Evolutionary conservation across 2,888 invertebrate species (phyloP), one percentile per base, ranked within the genome.

Genomic region (Clostera curtula): DNA sequence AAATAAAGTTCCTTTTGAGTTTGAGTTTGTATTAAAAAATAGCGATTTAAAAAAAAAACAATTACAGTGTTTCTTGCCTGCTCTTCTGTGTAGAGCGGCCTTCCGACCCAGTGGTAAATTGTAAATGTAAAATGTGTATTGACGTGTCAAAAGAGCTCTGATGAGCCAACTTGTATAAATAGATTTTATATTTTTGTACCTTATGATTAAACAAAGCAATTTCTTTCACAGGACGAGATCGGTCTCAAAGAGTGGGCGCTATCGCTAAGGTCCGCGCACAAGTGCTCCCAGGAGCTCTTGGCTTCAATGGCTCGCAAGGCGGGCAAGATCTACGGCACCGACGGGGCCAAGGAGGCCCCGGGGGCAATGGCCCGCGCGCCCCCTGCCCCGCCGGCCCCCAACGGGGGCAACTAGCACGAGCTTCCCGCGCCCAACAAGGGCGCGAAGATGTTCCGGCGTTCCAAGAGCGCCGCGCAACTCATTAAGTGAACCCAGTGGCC

Each of bases 221-320:
- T 4, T 15, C 6, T 10, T 36, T 49, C 47, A n/a, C 55, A 95
- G 95, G 96, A 99, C 77, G 97, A 98, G 86, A 98, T 99, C 65
- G 96, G 98, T 36, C 90, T 99, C 49, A 98, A 97, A 66, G 99
- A 99, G 75, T 99, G 99, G 99, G 93, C 97, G 43, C 87, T 94
- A 36, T 97, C 98, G 26, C 86, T 99, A 53, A 92, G 97, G 43
- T 93, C 95, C 12, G 97, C 98, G 16, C 98, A 98, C 86, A 97
- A 97, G 80, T 90, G 94, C 64, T 97, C 97, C 2, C 91, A 94
- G 68, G 98, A 99, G 73, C 89, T 99, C 56, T 87, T 99, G 34
- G 95, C 97, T 28, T 95, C 94, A 25, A 98, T 99, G 96, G 98
- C 98, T 39, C 93, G 93, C 71, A 99, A 99, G 82, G 98, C 97